phyloP scores from a whole-genome alignment of 1,140 invertebrate species.

The Zophobas atratus region DNA sequence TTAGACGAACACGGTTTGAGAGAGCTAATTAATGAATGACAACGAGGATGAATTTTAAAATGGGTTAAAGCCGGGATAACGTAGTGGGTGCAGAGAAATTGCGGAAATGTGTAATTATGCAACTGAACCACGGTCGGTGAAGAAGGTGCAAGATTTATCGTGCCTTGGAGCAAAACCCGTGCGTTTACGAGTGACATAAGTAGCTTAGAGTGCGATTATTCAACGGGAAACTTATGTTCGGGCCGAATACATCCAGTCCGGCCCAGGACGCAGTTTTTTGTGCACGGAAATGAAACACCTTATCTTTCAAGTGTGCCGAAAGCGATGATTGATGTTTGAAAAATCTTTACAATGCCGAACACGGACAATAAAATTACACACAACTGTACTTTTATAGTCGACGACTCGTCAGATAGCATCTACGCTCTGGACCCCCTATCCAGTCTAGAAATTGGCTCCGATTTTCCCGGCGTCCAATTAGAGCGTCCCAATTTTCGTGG shows the following conservation, averaged over 20 bases:
- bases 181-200: background rate
- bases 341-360: constrained; percentile 21
- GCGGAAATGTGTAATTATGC: constrained; percentile 23
- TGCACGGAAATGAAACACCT: constrained; percentile 3
- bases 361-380: constrained; percentile 18
- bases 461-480: background rate
- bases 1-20: too few relatives aligned
- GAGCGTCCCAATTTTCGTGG: too few relatives aligned
- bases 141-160: constrained; percentile 1
- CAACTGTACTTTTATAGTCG: constrained; percentile 22
- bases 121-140: background rate
- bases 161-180: background rate
- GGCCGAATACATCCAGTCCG: too few relatives aligned
- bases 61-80: background rate
- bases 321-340: constrained; percentile 27
- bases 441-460: background rate
- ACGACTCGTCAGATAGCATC: constrained; percentile 3
- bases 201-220: too few relatives aligned
- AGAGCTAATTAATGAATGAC: too few relatives aligned
- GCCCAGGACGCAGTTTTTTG: too few relatives aligned
- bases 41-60: too few relatives aligned
- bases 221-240: too few relatives aligned
- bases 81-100: constrained; percentile 18
- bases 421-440: background rate
- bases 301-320: background rate